These are phyloP conservation scores for Anthopleura sola DNA, from an alignment of 64 coral and sea anemone genomes.

Conservation along the genomic window DNA sequence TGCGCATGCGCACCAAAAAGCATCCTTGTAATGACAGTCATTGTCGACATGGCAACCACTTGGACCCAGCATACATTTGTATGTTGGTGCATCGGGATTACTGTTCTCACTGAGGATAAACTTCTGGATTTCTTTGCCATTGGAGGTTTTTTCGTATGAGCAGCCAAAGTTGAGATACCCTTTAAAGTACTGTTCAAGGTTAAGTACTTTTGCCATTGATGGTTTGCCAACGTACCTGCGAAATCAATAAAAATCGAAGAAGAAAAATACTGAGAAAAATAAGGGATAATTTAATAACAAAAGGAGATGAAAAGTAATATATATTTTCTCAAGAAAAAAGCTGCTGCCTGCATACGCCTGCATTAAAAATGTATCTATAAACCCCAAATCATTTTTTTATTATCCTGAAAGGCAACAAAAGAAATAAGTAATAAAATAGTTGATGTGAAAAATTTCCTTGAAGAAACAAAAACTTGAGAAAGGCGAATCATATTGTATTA, in stretches of 20 bases:
- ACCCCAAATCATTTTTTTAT: too few relatives aligned
- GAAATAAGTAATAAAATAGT: too few relatives aligned
- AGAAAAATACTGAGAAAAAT: too few relatives aligned
- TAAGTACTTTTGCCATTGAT: constrained; percentile 9
- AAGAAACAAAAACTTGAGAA: too few relatives aligned
- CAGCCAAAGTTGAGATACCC: constrained; percentile 36
- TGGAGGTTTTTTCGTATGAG: not conserved
- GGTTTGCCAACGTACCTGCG: not conserved
- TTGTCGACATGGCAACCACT: constrained; percentile 26
- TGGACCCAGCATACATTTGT: constrained; percentile 36
- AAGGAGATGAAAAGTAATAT: too few relatives aligned
- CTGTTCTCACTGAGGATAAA: not conserved
- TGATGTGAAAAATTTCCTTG: too few relatives aligned
- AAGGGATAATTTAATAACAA: too few relatives aligned
- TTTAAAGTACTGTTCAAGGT: constrained; percentile 37
- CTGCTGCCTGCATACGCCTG: too few relatives aligned
- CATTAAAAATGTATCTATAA: too few relatives aligned
- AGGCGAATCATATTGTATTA: too few relatives aligned
- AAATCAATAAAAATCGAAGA: not conserved
- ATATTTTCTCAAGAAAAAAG: too few relatives aligned
- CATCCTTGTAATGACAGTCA: constrained; percentile 26
- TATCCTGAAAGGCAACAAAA: too few relatives aligned
- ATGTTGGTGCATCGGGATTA: not conserved
- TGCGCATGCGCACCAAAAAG: constrained; percentile 1
- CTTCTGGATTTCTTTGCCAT: not conserved